Evolutionary conservation across 1,140 invertebrate species (phyloP).

Genomic region (Nasonia giraulti): DNA sequence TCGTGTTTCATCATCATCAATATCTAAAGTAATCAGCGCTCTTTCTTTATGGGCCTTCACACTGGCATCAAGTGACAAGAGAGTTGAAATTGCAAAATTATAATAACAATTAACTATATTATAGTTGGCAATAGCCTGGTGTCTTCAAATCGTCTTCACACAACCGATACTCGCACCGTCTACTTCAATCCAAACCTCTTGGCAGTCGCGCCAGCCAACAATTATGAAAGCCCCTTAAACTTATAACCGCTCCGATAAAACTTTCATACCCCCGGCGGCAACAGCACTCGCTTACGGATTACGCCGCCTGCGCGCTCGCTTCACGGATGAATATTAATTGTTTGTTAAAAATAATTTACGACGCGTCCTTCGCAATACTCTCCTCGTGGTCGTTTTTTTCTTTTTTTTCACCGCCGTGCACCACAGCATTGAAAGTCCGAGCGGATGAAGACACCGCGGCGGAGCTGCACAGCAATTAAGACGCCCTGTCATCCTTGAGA

Average conservation of each 20-base stretch:
- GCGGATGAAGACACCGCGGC: constrained; percentile 29
- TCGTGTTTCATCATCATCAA: not conserved
- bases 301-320: not conserved
- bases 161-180: too few species aligned
- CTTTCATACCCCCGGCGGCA: not conserved
- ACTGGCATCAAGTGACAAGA: not conserved
- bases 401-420: not conserved
- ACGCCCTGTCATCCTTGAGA: constrained; percentile 41
- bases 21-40: not conserved
- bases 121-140: too few species aligned
- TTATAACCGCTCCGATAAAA: constrained; percentile 3
- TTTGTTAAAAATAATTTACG: constrained; percentile 43
- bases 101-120: too few species aligned
- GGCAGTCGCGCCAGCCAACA: not conserved
- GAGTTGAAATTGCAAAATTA: too few species aligned
- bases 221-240: not conserved
- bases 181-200: not conserved
- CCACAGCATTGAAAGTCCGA: constrained; percentile 11
- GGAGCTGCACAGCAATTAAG: constrained; percentile 34
- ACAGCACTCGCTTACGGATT: constrained; percentile 1
- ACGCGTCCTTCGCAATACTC: constrained; percentile 1
- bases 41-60: not conserved
- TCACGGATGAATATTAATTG: constrained; percentile 45
- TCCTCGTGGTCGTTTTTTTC: not conserved
- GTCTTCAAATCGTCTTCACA: too few species aligned